Evolutionary conservation across 2,888 invertebrate species (phyloP).

Genomic region (Reticulitermes lucifugus): DNA sequence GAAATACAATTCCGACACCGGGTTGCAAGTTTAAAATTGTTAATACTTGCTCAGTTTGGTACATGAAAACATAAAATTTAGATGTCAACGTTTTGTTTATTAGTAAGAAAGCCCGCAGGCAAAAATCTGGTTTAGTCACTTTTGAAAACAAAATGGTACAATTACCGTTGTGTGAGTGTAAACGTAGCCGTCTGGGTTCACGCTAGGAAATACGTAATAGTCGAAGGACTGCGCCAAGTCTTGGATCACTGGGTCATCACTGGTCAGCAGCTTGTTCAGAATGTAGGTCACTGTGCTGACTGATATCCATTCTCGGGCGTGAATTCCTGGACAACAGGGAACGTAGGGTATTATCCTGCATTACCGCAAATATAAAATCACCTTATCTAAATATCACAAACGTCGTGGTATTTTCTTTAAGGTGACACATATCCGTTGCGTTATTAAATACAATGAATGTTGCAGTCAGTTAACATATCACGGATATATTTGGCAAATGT

Average conservation of each 20-base stretch:
- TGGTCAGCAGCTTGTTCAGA: constrained; percentile 77
- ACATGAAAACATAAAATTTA: too few relatives aligned
- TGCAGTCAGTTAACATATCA: too few relatives aligned
- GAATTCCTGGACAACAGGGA: constrained; percentile 61
- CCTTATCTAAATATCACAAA: not conserved
- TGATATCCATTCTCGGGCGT: constrained; percentile 79
- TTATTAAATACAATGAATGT: too few relatives aligned
- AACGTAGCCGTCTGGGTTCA: constrained; percentile 80
- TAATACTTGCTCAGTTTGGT: too few relatives aligned
- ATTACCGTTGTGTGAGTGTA: constrained; percentile 73
- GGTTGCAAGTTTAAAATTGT: too few relatives aligned
- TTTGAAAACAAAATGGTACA: not conserved
- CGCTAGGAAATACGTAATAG: constrained; percentile 80
- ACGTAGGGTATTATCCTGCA: not conserved
- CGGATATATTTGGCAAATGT: not conserved
- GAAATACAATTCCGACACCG: too few relatives aligned
- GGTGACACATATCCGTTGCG: too few relatives aligned
- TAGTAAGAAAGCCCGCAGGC: not conserved
- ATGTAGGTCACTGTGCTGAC: constrained; percentile 78
- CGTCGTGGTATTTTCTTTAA: too few relatives aligned
- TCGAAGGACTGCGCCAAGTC: constrained; percentile 74
- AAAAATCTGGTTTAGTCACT: not conserved
- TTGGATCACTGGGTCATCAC: constrained; percentile 67
- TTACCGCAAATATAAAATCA: not conserved
- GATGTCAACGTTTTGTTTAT: not conserved